Evolutionary conservation across 2,113 vertebrate genomes (phyloP), one percentile per base, ranked within the genome.

Genomic region (rabbit (Oryctolagus cuniculus)): DNA sequence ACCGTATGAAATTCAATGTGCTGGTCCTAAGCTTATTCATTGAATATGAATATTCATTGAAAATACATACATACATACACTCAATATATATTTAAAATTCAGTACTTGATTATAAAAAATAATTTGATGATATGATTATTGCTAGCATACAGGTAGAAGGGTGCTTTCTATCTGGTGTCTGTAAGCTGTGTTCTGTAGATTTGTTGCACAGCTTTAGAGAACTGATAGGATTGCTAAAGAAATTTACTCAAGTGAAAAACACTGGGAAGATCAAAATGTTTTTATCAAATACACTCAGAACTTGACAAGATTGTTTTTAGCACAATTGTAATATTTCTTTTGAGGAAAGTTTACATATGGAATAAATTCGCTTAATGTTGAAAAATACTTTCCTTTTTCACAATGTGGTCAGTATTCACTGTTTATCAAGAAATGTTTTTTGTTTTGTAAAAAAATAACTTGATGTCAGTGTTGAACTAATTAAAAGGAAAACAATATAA

Each of bases 1-100:
- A 96, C 95, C 58, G 91, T 95, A 91, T 95, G 94, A 97, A 96
- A 74, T 95, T 97, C 97, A 97, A 86, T 96, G 88, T 97, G 90
- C 93, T 97, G 92, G 96, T 96, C 95, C 63, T 84, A 87, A 93
- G 61, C 84, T 95, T 85, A 92, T 92, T 96, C 83, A 89, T 86
- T 86, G 78, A 75, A 15, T 86, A 73, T 92, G 66, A 74, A 69
- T 85, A 72, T 85, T 92, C 79, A 84, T 63, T 89, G 36, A 74
- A 72, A 83, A 34, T 10, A 79, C 5, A 63, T 15, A 44, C 27
- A 67, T 22, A 75, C 95, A 95, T 64, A 94, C 17, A 80, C 4
- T 61, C 94, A 93, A 69, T 90, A 79, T 96, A 34, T 77, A 84
- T 79, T 94, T 95, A 96, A 17, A 96, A 81, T 77, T 75, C 72